phyloP scores from a whole-genome alignment of 2,888 invertebrate genomes.

The Mellilla xanthometata region DNA sequence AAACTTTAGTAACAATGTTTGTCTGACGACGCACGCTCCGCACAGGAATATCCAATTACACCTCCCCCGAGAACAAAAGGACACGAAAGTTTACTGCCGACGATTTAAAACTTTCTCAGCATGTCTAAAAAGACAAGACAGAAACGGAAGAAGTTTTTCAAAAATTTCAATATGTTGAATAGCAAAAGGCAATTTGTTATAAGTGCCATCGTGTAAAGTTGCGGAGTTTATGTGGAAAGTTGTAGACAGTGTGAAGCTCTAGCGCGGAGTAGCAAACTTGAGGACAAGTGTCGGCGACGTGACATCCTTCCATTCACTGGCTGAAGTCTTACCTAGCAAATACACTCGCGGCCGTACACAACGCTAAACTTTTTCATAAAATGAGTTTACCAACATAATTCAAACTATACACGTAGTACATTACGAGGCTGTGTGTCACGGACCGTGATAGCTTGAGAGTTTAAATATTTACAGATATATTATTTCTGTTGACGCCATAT shows the following conservation, averaged over 20 bases:
- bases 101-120: constrained; percentile 6
- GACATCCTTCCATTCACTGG: constrained; percentile 58
- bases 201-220: constrained; percentile 65
- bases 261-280: constrained; percentile 57
- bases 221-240: constrained; percentile 76
- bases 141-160: constrained; percentile 28
- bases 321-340: constrained; percentile 50
- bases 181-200: constrained; percentile 65
- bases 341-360: constrained; percentile 38
- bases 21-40: constrained; percentile 12
- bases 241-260: constrained; percentile 59
- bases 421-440: too few relatives aligned
- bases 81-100: constrained; percentile 3
- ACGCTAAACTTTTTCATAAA: too few relatives aligned
- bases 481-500: too few relatives aligned
- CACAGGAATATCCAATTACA: constrained; percentile 16
- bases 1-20: constrained; percentile 31
- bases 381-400: too few relatives aligned
- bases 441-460: too few relatives aligned
- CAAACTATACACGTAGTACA: too few relatives aligned
- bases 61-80: constrained; percentile 7
- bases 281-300: constrained; percentile 71
- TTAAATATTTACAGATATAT: too few relatives aligned
- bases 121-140: constrained; percentile 17
- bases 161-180: constrained; percentile 63